Conservation (phyloP, 2,888 invertebrate species). For the Xanthorhoe spadicearia region DNA sequence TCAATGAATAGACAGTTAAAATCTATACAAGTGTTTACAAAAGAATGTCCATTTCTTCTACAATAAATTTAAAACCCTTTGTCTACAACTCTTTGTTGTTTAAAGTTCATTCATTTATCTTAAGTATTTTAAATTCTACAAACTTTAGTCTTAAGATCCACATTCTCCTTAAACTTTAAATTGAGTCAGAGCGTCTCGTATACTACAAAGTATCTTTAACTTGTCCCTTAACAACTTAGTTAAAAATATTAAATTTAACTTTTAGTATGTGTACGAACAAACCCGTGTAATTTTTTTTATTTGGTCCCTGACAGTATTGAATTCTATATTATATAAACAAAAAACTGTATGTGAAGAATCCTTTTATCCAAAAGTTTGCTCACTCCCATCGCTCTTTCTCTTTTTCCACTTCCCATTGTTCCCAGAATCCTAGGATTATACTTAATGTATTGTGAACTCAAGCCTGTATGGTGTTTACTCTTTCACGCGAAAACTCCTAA, state of each 20-base stretch:
- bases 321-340: no score
- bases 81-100: slow-evolving; percentile 38
- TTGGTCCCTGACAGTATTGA: no score
- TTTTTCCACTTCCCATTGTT: background rate
- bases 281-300: no score
- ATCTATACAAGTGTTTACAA: slow-evolving; percentile 9
- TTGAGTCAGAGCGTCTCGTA: slow-evolving; percentile 5
- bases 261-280: background rate
- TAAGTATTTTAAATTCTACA: slow-evolving; percentile 27
- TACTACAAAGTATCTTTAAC: slow-evolving; percentile 31
- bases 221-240: background rate
- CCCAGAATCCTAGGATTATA: background rate
- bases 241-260: no score
- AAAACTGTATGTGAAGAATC: no score
- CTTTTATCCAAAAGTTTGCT: no score
- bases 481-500: no score
- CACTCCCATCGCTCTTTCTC: no score
- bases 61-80: slow-evolving; percentile 35
- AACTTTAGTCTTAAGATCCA: slow-evolving; percentile 44
- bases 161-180: slow-evolving; percentile 33
- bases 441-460: no score
- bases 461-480: no score
- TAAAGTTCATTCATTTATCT: slow-evolving; percentile 36
- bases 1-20: slow-evolving; percentile 29
- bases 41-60: slow-evolving; percentile 22